Percentiles rank a stretch among this genome's conserved stretches.
Evolutionary conservation across 1,140 invertebrate genomes (phyloP).

Genomic region (Acromyrmex charruanus): DNA sequence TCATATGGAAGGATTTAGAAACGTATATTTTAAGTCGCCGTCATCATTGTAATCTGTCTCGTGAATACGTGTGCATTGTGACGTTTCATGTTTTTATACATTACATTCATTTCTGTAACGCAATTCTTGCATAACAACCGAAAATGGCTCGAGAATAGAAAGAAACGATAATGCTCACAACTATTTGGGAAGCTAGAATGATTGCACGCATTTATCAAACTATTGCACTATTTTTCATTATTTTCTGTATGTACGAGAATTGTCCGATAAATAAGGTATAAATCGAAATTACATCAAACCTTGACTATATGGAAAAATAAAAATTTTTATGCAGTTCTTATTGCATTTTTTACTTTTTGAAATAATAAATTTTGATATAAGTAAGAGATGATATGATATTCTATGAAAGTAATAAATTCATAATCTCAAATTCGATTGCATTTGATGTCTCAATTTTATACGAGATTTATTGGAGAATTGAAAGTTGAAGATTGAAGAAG

Average conservation of each 20-base stretch:
- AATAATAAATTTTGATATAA: not conserved
- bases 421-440: too few relatives aligned
- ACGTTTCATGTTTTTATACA: slow-evolving; percentile 24
- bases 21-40: not conserved
- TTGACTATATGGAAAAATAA: not conserved
- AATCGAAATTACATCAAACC: not conserved
- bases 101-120: slow-evolving; percentile 9
- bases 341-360: not conserved
- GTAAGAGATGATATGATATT: not conserved
- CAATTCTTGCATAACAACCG: slow-evolving; percentile 60
- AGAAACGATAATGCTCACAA: not conserved
- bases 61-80: slow-evolving; percentile 17
- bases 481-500: not conserved
- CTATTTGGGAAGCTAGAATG: slow-evolving; percentile 8
- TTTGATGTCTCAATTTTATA: not conserved
- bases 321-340: not conserved
- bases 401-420: too few relatives aligned
- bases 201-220: slow-evolving; percentile 40
- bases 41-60: slow-evolving; percentile 28
- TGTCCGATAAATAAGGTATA: slow-evolving; percentile 4
- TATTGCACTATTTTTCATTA: slow-evolving; percentile 46
- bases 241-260: slow-evolving; percentile 35
- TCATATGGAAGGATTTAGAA: slow-evolving; percentile 20
- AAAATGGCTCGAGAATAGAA: not conserved
- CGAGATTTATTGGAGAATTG: not conserved